These are phyloP conservation scores for Acanthococcus lagerstroemiae DNA, from an alignment of 2,888 invertebrate genomes.

Conservation along the genomic window DNA sequence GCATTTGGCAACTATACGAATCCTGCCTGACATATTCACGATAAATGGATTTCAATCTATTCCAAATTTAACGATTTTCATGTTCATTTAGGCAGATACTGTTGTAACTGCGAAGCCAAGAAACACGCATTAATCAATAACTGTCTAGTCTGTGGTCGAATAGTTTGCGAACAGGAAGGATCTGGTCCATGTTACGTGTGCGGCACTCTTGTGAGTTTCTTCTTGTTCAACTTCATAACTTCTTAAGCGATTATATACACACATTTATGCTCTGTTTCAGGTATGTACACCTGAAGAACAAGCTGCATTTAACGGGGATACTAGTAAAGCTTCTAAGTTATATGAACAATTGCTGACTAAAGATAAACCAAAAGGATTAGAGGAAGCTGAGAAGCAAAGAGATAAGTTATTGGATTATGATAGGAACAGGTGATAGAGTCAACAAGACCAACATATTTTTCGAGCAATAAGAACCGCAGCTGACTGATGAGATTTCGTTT, in stretches of 20 bases:
- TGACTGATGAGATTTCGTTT: not conserved
- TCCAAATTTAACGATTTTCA: conserved; percentile 33
- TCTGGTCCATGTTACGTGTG: conserved; percentile 94
- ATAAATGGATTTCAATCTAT: not conserved
- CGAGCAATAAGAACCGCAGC: too few relatives aligned
- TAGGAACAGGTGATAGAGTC: conserved; percentile 54
- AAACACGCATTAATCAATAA: conserved; percentile 86
- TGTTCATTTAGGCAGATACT: conserved; percentile 66
- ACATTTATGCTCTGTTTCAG: conserved; percentile 25
- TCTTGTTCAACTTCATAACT: not conserved
- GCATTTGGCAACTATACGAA: too few relatives aligned
- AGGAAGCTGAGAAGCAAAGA: conserved; percentile 64
- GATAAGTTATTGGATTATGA: conserved; percentile 77
- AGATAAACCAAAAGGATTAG: conserved; percentile 41
- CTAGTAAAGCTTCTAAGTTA: conserved; percentile 33
- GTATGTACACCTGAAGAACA: conserved; percentile 35
- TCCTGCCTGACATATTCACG: not conserved
- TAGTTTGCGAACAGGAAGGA: conserved; percentile 92
- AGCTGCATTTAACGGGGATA: conserved; percentile 33
- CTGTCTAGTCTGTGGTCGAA: conserved; percentile 84
- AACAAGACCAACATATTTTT: too few relatives aligned
- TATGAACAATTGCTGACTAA: conserved; percentile 44
- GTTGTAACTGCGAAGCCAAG: conserved; percentile 85
- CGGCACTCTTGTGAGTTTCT: conserved; percentile 58
- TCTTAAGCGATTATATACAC: not conserved